Evolutionary conservation across 2,888 invertebrate species (phyloP).

Genomic region (Torymus tubicola): DNA sequence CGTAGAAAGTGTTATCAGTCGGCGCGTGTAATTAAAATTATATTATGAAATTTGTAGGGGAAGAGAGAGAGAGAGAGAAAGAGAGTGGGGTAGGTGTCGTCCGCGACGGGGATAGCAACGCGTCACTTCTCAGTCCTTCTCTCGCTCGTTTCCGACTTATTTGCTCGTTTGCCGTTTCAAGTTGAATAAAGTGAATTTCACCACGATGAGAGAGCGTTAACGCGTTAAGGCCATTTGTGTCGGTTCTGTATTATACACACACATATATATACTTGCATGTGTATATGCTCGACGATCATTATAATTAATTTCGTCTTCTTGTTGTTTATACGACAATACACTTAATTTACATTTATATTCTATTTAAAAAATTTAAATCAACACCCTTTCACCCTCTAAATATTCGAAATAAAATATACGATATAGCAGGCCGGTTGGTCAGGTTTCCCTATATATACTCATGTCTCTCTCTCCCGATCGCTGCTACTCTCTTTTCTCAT

Average conservation of each 20-base stretch:
- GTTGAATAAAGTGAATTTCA: slow-evolving; percentile 19
- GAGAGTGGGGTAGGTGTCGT: neutral
- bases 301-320: too few relatives aligned
- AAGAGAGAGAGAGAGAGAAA: slow-evolving; percentile 11
- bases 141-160: slow-evolving; percentile 24
- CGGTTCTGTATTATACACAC: too few relatives aligned
- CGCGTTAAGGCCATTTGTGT: neutral
- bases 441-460: neutral
- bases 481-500: neutral
- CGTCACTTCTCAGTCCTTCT: too few relatives aligned
- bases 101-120: too few relatives aligned
- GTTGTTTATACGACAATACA: too few relatives aligned
- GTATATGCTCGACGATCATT: too few relatives aligned
- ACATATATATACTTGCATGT: too few relatives aligned
- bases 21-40: slow-evolving; percentile 56
- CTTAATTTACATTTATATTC: too few relatives aligned
- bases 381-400: too few relatives aligned
- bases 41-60: slow-evolving; percentile 46
- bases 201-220: neutral
- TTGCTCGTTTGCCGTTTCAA: slow-evolving; percentile 41
- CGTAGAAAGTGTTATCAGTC: slow-evolving; percentile 45
- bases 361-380: too few relatives aligned
- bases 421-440: neutral
- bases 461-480: slow-evolving; percentile 3
- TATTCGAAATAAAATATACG: neutral